A percentile compares a stretch with the other conserved stretches of the same genome.
phyloP scores from a whole-genome alignment of 2,888 invertebrate genomes.

The Polylopha cassiicola region DNA sequence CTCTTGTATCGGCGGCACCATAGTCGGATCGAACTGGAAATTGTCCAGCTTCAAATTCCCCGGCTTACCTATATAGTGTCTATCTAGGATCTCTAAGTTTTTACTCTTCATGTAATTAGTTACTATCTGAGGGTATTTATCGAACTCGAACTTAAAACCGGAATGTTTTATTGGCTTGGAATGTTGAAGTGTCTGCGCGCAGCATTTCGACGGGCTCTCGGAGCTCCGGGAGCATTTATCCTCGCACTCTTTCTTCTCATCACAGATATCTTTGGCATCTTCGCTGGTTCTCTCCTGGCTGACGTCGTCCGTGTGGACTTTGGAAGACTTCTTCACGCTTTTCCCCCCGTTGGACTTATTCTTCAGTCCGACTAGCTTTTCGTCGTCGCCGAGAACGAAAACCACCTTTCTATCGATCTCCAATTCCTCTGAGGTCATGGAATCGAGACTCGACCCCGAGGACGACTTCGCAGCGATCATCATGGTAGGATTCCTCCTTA shows the following conservation, averaged over 20 bases:
- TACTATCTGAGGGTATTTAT: slow-evolving; percentile 84
- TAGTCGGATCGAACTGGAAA: slow-evolving; percentile 69
- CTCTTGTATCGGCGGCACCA: slow-evolving; percentile 64
- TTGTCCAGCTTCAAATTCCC: slow-evolving; percentile 73
- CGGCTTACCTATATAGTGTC: slow-evolving; percentile 77
- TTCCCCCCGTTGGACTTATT: slow-evolving; percentile 66
- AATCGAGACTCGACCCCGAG: slow-evolving; percentile 57
- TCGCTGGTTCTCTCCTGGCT: slow-evolving; percentile 34
- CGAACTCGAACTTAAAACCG: slow-evolving; percentile 85
- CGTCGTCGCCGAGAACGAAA: slow-evolving; percentile 84
- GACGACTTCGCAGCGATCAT: slow-evolving; percentile 47
- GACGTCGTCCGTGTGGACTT: slow-evolving; percentile 43
- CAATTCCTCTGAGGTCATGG: slow-evolving; percentile 48
- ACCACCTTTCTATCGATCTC: slow-evolving; percentile 72
- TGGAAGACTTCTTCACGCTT: slow-evolving; percentile 63
- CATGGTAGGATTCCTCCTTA: slow-evolving; percentile 54
- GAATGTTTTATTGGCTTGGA: slow-evolving; percentile 80
- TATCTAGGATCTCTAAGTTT: slow-evolving; percentile 80
- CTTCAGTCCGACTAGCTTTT: slow-evolving; percentile 81
- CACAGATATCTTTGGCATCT: slow-evolving; percentile 42
- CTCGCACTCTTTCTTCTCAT: slow-evolving; percentile 25
- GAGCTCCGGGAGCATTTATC: slow-evolving; percentile 31
- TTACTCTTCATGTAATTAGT: slow-evolving; percentile 86
- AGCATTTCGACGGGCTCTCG: slow-evolving; percentile 64
- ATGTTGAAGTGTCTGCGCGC: slow-evolving; percentile 74